Evolutionary conservation across 2,113 vertebrate species (phyloP), one percentile per base, ranked within the genome.

Genomic region (Pungitius pungitius): DNA sequence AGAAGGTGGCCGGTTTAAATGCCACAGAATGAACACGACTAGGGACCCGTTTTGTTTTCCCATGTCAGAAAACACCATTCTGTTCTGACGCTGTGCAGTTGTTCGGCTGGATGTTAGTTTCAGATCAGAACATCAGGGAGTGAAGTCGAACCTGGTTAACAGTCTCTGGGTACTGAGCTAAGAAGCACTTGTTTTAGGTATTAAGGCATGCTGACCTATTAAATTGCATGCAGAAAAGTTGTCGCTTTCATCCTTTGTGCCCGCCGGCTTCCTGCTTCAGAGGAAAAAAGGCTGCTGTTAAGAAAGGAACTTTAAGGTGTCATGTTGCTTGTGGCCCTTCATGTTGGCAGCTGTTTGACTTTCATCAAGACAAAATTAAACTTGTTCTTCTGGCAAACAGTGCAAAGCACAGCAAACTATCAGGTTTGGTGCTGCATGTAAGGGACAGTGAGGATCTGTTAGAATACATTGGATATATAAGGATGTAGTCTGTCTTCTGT

Each of bases 261-360:
- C 39, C 17, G 9, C 18, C 57, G 30, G 52, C 42, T 56, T 59
- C 24, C 57, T 60, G 26, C 37, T 80, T 20, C 56, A 37, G 14
- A 66, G 18, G n/a, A 54, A 30, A 30, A 67, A 20, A 26, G 24
- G 9, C 33, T 39, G 37, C 43, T 42, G 17, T 79, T 43, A 35
- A 62, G 35, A 69, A 47, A 60, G 35, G 57, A 30, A 77, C 55
- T 37, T 71, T 35, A 10, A 69, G 59, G 69, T 79, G 67, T 85
- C 66, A 8, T 14, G 39, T 80, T n/a, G 40, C 66, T 73, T 12
- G 8, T 60, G 61, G 33, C 47, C 66, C 15, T 55, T 71, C n/a
- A 18, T 43, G 12, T 35, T 45, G 20, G 12, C 20, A 47, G 17
- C 42, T 33, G 40, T 57, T 47, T 14, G 22, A 73, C 70, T 69